Conservation (phyloP, 2,888 invertebrate genomes). For the Athalia cordata region DNA sequence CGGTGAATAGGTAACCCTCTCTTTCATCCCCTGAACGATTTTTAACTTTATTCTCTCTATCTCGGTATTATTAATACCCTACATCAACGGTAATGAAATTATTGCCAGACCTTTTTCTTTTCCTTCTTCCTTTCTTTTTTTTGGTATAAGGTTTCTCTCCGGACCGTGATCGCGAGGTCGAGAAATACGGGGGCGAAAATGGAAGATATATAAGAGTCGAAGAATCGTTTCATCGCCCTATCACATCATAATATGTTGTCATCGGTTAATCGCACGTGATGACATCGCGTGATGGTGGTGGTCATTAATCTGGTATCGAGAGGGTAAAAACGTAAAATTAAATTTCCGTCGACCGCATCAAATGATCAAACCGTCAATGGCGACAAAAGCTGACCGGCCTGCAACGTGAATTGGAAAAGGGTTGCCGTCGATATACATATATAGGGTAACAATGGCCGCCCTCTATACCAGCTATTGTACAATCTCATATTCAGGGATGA, state of each 20-base stretch:
- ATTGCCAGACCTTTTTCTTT: too few species aligned
- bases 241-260: slow-evolving; percentile 3
- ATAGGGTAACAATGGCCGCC: slow-evolving; percentile 13
- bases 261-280: slow-evolving; percentile 29
- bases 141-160: neutral
- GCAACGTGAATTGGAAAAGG: slow-evolving; percentile 4
- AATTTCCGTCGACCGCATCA: slow-evolving; percentile 35
- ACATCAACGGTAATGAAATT: too few species aligned
- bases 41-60: too few species aligned
- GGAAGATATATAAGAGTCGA: slow-evolving; percentile 13
- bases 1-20: too few species aligned
- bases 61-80: too few species aligned
- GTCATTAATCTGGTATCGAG: slow-evolving; percentile 43
- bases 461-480: slow-evolving; percentile 6
- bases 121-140: too few species aligned
- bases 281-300: neutral
- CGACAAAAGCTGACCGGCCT: slow-evolving; percentile 33
- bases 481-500: neutral
- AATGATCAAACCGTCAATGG: slow-evolving; percentile 24
- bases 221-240: slow-evolving; percentile 19
- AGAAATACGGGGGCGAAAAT: neutral
- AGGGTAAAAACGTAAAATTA: slow-evolving; percentile 39
- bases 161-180: neutral
- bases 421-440: neutral
- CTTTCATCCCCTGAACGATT: too few species aligned